Percentiles rank a stretch among this genome's conserved stretches.
Evolutionary conservation across 2,113 vertebrate species (phyloP).

Genomic region (Zapus hudsonius): DNA sequence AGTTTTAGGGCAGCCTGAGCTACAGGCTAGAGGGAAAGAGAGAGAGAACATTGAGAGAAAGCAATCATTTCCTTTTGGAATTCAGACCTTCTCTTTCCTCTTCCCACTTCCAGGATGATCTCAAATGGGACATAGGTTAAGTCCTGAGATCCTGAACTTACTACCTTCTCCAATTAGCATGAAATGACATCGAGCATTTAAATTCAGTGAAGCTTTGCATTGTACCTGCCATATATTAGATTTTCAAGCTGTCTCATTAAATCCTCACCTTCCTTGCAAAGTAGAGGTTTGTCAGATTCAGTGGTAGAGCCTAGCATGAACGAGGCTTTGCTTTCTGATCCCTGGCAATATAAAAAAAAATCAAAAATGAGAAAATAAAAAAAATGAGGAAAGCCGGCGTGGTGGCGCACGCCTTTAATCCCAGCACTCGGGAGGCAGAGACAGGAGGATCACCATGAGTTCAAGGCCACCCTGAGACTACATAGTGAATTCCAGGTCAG

Average conservation of each 20-base stretch:
- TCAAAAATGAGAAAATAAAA: neutral
- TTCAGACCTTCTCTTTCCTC: neutral
- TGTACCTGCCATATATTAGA: neutral
- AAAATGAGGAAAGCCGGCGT: neutral
- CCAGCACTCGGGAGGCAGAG: too few relatives aligned
- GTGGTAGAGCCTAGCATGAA: neutral
- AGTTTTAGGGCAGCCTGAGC: neutral
- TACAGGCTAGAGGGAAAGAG: neutral
- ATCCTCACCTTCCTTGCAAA: neutral
- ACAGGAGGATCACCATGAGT: too few relatives aligned
- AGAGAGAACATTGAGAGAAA: neutral
- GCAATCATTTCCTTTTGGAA: slow-evolving; percentile 19
- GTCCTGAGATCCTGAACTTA: neutral
- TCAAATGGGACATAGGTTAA: neutral
- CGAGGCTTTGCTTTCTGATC: neutral
- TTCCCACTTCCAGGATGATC: neutral
- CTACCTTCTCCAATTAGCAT: neutral
- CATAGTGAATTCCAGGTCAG: too few relatives aligned
- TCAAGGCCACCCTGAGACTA: too few relatives aligned
- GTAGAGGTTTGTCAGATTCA: neutral
- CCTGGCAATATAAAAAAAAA: neutral
- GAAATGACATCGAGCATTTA: slow-evolving; percentile 27
- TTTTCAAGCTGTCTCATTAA: slow-evolving; percentile 5
- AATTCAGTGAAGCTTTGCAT: neutral
- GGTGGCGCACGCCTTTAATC: too few relatives aligned